These are phyloP conservation scores for Poecile montanus DNA, from an alignment of 2,797 vertebrate genomes.

Conservation along the genomic window DNA sequence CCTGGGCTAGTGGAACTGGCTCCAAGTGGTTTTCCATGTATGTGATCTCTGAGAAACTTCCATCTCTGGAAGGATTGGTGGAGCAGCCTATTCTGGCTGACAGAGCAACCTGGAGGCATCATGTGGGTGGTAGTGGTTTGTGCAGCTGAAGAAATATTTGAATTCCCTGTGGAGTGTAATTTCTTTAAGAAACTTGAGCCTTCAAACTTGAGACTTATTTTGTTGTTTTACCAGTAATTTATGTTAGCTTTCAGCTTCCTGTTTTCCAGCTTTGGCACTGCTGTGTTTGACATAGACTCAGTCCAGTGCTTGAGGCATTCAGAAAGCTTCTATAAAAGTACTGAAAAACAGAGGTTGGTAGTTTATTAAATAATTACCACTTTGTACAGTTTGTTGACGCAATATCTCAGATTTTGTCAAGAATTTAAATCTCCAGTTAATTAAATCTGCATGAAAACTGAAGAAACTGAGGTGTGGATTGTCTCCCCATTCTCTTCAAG, in stretches of 20 bases:
- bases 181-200: constrained; percentile 33
- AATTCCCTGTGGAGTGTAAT: constrained; percentile 7
- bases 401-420: not conserved
- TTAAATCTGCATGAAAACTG: not conserved
- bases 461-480: not conserved
- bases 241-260: constrained; percentile 26
- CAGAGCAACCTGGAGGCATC: not conserved
- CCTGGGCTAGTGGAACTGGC: not conserved
- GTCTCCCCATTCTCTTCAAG: not conserved
- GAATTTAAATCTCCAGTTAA: not conserved
- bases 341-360: not conserved
- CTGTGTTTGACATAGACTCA: not conserved
- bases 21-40: rapidly evolving
- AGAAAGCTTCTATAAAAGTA: not conserved
- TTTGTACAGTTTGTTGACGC: not conserved
- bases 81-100: not conserved
- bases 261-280: constrained; percentile 51
- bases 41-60: not conserved
- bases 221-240: constrained; percentile 7
- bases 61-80: not conserved
- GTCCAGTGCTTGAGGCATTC: not conserved
- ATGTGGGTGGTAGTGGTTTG: not conserved
- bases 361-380: not conserved
- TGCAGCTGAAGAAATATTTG: constrained; percentile 55
- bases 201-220: constrained; percentile 26